Conservation (phyloP, 2,797 vertebrate genomes). For the Urophycis tenuis region DNA sequence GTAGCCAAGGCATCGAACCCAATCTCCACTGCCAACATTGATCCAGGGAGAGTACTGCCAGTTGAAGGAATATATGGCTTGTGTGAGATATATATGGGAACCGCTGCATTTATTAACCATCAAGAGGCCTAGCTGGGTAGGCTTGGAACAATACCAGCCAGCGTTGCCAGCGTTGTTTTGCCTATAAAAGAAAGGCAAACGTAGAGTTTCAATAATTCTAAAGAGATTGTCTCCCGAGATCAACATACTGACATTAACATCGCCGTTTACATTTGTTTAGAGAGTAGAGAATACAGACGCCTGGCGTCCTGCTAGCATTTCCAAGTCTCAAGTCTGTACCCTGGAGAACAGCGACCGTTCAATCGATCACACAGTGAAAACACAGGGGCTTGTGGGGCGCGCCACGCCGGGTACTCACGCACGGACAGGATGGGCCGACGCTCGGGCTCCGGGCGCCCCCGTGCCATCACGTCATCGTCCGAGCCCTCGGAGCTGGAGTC, state of each 20-base stretch:
- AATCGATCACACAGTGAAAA: not conserved
- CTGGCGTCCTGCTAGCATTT: not conserved
- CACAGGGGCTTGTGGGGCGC: conserved; percentile 5
- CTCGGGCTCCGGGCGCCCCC: conserved; percentile 77
- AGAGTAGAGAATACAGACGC: not conserved
- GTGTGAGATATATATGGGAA: not conserved
- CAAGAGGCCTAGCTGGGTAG: not conserved
- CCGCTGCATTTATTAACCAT: not conserved
- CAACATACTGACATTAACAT: too few species aligned
- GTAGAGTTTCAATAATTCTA: too few species aligned
- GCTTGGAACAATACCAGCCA: not conserved
- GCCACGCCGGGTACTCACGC: conserved; percentile 74
- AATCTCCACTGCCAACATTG: not conserved
- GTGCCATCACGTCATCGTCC: conserved; percentile 74
- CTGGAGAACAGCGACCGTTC: not conserved
- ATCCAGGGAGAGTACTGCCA: not conserved
- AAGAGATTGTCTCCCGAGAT: too few species aligned
- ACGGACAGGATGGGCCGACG: conserved; percentile 87
- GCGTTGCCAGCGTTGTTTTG: too few species aligned
- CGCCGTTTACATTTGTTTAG: too few species aligned
- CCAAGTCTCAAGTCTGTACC: not conserved
- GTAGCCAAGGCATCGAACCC: not conserved
- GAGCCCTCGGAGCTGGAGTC: conserved; percentile 82
- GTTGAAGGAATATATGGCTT: not conserved
- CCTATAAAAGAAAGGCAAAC: too few species aligned